Evolutionary conservation across 2,888 invertebrate species (phyloP), one percentile per base, ranked within the genome.

Genomic region (Dolichopus griseipennis): DNA sequence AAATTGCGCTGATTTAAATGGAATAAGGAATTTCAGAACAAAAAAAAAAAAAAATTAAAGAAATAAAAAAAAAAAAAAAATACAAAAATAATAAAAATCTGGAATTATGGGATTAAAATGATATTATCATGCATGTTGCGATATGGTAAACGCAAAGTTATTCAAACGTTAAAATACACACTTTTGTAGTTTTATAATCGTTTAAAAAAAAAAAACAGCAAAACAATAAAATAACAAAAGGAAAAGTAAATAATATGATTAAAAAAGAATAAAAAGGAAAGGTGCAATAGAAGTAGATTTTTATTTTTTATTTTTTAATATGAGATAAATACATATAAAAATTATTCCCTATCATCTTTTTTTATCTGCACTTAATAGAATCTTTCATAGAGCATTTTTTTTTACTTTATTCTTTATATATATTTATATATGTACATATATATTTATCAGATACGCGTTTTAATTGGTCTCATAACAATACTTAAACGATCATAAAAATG

Each of bases 401-500:
- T 43, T 12, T 15, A 43, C 12, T 15, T 12, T 43, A 6, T 3
- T 10, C 43, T 12, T 6, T 43, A 6, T 43, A 43, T 15, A 5
- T 34, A 34, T 34, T 34, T 34, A 43, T 9, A 12, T 10, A 43
- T 43, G 10, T 43, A 15, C 43, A 43, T 12, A 52, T 52, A n/a
- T 52, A 52, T 52, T 52, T 52, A 52, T 52, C 52, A 52, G 15
- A 7, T 52, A 52, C n/a, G n/a, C n/a, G 15, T 6, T 52, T 52
- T 52, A 52, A 52, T 52, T 52, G 52, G 52, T 52, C 52, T n/a
- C 52, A n/a, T n/a, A 52, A 52, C 52, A 52, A 52, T 52, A 52
- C 52, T 15, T 27, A 52, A 52, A 6, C 9, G 18, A n/a, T 9
- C 37, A 37, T 37, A 37, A 10, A 37, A 37, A 37, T 12, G 3